Evolutionary conservation across 2,797 vertebrate genomes (phyloP), one percentile per base, ranked within the genome.

Genomic region (Triplophysa bombifrons): DNA sequence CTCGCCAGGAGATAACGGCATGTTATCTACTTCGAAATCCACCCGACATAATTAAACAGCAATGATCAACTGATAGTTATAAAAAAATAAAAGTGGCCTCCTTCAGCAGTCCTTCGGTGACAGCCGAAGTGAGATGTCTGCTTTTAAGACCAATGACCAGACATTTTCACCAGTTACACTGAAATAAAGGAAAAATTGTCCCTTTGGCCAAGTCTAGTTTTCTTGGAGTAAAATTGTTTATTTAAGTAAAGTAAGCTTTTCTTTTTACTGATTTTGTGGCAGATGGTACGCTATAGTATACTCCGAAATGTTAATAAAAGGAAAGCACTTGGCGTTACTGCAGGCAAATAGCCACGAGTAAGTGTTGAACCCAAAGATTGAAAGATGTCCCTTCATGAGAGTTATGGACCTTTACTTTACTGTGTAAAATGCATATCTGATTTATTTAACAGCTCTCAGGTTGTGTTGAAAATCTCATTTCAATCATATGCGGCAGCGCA

Each of bases 401-500:
- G 93, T 96, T 95, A 95, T 95, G 94, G 94, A 93, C 94, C 93
- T 95, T 96, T 96, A 95, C 96, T 93, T 95, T 94, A 90, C 87
- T 87, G 92, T 91, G 93, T 96, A 95, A 96, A 96, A 95, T 84
- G 91, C 92, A 91, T 87, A 87, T 86, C 90, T 96, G 96, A 98
- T 97, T 98, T 96, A 98, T 96, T 91, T 86, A 88, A 89, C 87
- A 87, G 90, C 91, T 88, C 91, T 90, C 86, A 88, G 90, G 93
- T 93, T 92, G 92, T 93, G 85, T 87, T 90, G 93, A 93, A 97
- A 96, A 96, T 94, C 95, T 96, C 94, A 96, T 97, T 96, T 97
- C 96, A 97, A 96, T 97, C 96, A 97, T 95, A 94, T 95, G 95
- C 93, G 95, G 94, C 96, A 96, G 95, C 87, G 90, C 88, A 92